Conservation (phyloP, 2,113 vertebrate species). For the Corynorhinus townsendii region DNA sequence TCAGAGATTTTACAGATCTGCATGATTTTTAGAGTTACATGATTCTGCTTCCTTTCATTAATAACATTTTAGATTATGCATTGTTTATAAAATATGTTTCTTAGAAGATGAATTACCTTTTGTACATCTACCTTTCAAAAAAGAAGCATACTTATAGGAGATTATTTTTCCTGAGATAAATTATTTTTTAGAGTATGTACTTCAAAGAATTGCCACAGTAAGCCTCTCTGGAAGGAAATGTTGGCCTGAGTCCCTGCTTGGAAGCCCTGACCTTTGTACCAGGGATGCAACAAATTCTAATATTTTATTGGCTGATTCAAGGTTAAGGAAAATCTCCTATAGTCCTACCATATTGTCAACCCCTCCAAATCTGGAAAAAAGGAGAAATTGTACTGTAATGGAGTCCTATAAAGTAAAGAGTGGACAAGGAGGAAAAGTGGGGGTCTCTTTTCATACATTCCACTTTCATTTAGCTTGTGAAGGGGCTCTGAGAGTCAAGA, state of each 20-base stretch:
- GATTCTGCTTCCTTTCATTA: neutral
- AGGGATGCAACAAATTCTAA: neutral
- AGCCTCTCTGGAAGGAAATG: neutral
- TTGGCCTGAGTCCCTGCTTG: neutral
- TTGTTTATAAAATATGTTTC: neutral
- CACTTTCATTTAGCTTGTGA: neutral
- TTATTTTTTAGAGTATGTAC: neutral
- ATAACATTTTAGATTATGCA: slow-evolving; percentile 2
- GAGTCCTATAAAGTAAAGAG: neutral
- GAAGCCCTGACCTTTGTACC: neutral
- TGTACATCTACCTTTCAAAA: neutral
- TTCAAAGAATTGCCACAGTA: neutral
- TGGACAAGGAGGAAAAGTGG: neutral
- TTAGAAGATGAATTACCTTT: neutral
- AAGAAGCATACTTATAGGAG: neutral
- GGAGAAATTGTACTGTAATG: neutral
- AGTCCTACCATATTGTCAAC: neutral
- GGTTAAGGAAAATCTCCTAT: neutral
- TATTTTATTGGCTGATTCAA: slow-evolving; percentile 13
- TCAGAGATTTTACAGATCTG: neutral
- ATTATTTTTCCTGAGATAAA: neutral
- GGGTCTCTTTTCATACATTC: neutral
- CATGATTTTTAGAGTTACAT: neutral
- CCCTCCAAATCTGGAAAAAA: neutral
- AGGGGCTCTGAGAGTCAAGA: neutral